Percentiles rank a stretch among this genome's conserved stretches.
These are phyloP conservation scores for Gallinago paraguaiae DNA, from an alignment of 2,113 vertebrate species.

Conservation along the genomic window DNA sequence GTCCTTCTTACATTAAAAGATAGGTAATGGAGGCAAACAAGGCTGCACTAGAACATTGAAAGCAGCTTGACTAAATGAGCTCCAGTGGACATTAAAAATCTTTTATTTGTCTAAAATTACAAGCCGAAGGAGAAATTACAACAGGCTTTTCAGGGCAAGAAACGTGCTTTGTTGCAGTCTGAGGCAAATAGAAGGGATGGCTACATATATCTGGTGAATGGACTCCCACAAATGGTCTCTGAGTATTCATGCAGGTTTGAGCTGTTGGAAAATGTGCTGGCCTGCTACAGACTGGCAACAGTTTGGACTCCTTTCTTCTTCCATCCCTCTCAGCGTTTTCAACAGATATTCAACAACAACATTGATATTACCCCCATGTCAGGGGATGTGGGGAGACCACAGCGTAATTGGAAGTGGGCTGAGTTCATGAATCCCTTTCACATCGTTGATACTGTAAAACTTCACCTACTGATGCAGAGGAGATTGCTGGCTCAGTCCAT, in stretches of 20 bases:
- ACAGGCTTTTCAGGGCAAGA: background rate
- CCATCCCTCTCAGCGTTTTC: background rate
- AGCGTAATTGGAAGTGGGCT: background rate
- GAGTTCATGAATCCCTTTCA: background rate
- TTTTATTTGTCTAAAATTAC: background rate
- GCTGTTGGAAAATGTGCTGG: background rate
- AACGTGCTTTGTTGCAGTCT: background rate
- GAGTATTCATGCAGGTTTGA: background rate
- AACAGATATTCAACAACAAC: background rate
- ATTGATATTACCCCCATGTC: background rate
- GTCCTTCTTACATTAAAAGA: background rate
- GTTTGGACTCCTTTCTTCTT: background rate
- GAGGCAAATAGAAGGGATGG: background rate
- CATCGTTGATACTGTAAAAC: background rate
- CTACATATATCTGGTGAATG: background rate
- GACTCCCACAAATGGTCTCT: background rate
- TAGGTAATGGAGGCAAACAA: background rate
- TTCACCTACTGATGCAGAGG: background rate
- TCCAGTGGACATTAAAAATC: background rate
- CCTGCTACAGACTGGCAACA: background rate
- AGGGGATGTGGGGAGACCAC: background rate
- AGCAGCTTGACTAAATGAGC: background rate
- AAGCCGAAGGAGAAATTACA: background rate
- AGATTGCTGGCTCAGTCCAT: background rate
- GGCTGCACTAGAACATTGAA: background rate